Evolutionary conservation across 2,888 invertebrate genomes (phyloP).

Genomic region (Agriopis marginaria): DNA sequence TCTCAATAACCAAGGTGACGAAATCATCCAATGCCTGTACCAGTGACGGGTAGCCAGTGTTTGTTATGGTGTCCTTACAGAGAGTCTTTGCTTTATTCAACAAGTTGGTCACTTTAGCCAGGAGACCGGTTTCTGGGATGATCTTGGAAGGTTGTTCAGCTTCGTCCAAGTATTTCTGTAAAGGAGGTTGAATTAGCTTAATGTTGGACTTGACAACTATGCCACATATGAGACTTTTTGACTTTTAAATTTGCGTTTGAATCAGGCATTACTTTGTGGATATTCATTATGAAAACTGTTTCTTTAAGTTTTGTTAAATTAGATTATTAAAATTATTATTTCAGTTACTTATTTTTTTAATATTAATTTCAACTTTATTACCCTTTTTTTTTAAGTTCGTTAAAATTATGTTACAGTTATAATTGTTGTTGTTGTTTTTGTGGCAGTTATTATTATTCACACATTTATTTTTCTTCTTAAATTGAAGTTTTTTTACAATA

Average conservation of each 20-base stretch:
- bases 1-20: conserved; percentile 88
- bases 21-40: conserved; percentile 89
- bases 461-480: too few relatives aligned
- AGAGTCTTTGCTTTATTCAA: conserved; percentile 88
- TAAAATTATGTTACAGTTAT: too few relatives aligned
- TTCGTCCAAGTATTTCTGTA: conserved; percentile 78
- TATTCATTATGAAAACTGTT: neutral
- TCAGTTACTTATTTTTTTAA: too few relatives aligned
- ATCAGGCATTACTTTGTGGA: too few relatives aligned
- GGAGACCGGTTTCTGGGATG: conserved; percentile 65
- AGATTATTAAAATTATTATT: too few relatives aligned
- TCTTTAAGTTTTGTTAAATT: too few relatives aligned
- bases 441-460: too few relatives aligned
- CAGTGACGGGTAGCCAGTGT: conserved; percentile 86
- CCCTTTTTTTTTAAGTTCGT: too few relatives aligned
- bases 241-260: neutral
- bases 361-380: too few relatives aligned
- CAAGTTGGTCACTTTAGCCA: conserved; percentile 73
- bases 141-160: conserved; percentile 62
- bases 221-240: conserved; percentile 8
- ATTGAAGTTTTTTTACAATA: too few relatives aligned
- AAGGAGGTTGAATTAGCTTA: neutral
- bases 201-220: conserved; percentile 6
- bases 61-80: conserved; percentile 87
- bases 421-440: too few relatives aligned